Evolutionary conservation across 2,113 vertebrate genomes (phyloP).

Genomic region (Limanda limanda): DNA sequence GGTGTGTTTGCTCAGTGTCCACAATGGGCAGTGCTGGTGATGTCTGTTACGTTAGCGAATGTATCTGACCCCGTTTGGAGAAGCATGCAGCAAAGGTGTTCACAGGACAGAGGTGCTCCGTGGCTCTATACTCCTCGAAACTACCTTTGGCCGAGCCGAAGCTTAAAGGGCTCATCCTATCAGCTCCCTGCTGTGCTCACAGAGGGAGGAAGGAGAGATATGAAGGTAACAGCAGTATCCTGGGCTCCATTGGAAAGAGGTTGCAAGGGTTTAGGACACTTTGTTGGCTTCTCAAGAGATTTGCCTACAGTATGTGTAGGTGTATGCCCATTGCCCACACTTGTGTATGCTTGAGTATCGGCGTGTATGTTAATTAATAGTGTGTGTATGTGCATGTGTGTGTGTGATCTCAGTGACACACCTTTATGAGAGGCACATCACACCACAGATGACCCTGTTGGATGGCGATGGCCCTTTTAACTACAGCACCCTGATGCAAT

Average conservation of each 20-base stretch:
- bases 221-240: conserved; percentile 11
- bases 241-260: conserved; percentile 19
- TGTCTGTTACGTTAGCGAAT: conserved; percentile 27
- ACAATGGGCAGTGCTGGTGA: conserved; percentile 5
- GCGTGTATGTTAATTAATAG: conserved; percentile 19
- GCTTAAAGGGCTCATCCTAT: conserved; percentile 43
- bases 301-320: conserved; percentile 18
- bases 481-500: conserved; percentile 69
- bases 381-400: conserved; percentile 7
- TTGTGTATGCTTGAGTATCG: conserved; percentile 7
- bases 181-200: conserved; percentile 35
- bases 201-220: conserved; percentile 2
- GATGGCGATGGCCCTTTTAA: conserved; percentile 67
- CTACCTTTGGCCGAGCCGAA: conserved; percentile 22
- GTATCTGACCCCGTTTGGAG: conserved; percentile 23
- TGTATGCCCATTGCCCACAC: conserved; percentile 5
- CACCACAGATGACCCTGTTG: conserved; percentile 73
- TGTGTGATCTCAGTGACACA: conserved; percentile 40
- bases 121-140: conserved; percentile 7
- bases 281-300: conserved; percentile 39
- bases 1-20: neutral
- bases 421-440: conserved; percentile 54
- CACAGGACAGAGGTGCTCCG: conserved; percentile 44
- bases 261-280: conserved; percentile 31
- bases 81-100: conserved; percentile 31